Base-by-base conservation (phyloP, 2,113 vertebrate species). In the Sebastes schlegelii region DNA sequence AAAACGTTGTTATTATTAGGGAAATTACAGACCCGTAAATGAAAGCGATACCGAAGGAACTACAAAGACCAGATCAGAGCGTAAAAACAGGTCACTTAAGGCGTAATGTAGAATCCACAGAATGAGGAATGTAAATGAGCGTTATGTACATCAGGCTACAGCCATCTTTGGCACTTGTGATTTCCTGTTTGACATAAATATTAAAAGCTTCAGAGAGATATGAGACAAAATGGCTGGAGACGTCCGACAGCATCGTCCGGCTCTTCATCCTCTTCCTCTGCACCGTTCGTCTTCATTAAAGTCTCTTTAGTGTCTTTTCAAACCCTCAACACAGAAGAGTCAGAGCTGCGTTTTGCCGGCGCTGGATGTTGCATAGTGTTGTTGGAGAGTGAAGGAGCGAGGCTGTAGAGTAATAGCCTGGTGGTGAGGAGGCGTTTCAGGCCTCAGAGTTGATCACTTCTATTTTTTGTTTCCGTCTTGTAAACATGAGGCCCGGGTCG, bases 161-260 rank as follows among this genome's bases (percentile, higher is more conserved):
- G 23, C 69, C 61, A 6, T 70, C 63, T 90, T 92, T 92, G 92
- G 92, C 92, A 93, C 90, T 46, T 86, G 61, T 34, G 67, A 83
- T 61, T 73, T 85, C 58, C 49, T 61, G n/a, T 62, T 73, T 9
- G 58, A 83, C 60, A 66, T 58, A 74, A 70, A 84, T 10, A 65
- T 48, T 57, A 51, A 76, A 76, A 79, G 26, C 1, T 54, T 43
- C 48, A n/a, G 34, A 74, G 11, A 62, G 8, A 62, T 14, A 10
- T 14, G 45, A 71, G 48, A 54, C 14, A 66, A 81, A 69, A 58
- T n/a, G 51, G 13, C 75, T 8, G 49, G 48, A 67, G 45, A 23
- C 17, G 42, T 12, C 13, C 3, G 14, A 26, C 21, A 4, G 54
- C 51, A 0, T 0, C 34, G 34, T 34, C 34, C 34, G 34, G 34